These are phyloP conservation scores for Lophura nycthemera DNA, from an alignment of 2,113 vertebrate genomes.

Conservation along the genomic window DNA sequence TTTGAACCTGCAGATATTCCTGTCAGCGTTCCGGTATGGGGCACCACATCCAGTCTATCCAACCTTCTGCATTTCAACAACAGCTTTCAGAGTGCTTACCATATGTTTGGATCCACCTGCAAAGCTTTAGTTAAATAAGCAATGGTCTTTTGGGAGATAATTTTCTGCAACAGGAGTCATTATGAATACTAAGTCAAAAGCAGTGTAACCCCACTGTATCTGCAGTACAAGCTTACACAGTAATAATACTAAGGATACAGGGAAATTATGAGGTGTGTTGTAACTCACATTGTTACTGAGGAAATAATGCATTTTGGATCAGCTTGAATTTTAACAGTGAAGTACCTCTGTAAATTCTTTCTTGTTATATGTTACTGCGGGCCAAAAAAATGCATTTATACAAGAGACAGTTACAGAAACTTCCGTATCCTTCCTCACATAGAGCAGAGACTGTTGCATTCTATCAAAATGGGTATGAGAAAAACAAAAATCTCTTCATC, in stretches of 20 bases:
- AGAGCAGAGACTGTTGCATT: not conserved
- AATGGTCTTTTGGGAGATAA: not conserved
- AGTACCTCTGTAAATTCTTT: not conserved
- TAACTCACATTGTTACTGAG: not conserved
- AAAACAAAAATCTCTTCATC: not conserved
- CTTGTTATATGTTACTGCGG: not conserved
- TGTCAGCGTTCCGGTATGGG: not conserved
- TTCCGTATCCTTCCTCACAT: not conserved
- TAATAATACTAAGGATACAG: not conserved
- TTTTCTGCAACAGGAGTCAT: slow-evolving; percentile 30
- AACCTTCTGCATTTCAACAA: not conserved
- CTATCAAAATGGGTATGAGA: not conserved
- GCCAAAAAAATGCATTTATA: not conserved
- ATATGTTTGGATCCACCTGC: slow-evolving; percentile 24
- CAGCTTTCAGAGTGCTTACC: not conserved
- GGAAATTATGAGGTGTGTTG: not conserved
- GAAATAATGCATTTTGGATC: not conserved
- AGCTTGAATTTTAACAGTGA: not conserved
- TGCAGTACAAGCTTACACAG: not conserved
- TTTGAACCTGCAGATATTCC: slow-evolving; percentile 3
- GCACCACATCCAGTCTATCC: not conserved
- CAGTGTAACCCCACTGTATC: not conserved
- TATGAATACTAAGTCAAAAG: slow-evolving; percentile 3
- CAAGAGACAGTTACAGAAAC: not conserved
- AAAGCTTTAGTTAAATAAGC: slow-evolving; percentile 16